These are phyloP conservation scores for Timema podura DNA, from an alignment of 2,888 invertebrate genomes.

Conservation along the genomic window DNA sequence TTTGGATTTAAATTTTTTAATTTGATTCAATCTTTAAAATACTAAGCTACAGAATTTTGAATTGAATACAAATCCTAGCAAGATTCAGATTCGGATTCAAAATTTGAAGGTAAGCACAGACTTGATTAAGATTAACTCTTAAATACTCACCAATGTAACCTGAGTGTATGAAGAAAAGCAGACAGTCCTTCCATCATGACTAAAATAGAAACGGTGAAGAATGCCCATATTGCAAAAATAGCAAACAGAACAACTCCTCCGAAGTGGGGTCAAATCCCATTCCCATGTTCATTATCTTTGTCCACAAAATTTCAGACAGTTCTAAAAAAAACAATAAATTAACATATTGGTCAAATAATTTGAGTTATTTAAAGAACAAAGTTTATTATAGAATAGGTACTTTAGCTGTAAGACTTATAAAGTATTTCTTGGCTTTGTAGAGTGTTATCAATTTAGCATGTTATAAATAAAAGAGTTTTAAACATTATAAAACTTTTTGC, in stretches of 20 bases:
- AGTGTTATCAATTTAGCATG: too few species aligned
- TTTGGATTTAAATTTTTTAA: too few species aligned
- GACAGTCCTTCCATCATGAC: constrained; percentile 89
- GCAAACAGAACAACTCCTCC: constrained; percentile 55
- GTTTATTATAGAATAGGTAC: not conserved
- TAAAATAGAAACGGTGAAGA: constrained; percentile 75
- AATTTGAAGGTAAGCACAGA: too few species aligned
- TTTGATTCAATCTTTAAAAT: too few species aligned
- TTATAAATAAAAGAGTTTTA: too few species aligned
- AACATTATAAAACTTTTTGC: too few species aligned
- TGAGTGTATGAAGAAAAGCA: constrained; percentile 83
- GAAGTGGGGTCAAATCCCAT: constrained; percentile 41
- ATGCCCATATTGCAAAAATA: constrained; percentile 72
- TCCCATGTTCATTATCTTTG: constrained; percentile 61
- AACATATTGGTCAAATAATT: not conserved
- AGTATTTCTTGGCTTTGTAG: too few species aligned
- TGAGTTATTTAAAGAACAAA: not conserved
- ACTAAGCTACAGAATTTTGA: too few species aligned
- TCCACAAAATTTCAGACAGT: constrained; percentile 77
- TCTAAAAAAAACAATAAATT: constrained; percentile 48
- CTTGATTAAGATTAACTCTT: constrained; percentile 75
- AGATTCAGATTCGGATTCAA: too few species aligned
- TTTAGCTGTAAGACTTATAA: too few species aligned
- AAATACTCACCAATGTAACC: constrained; percentile 78
- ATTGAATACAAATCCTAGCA: too few species aligned